These are phyloP conservation scores for Condylostylus longicornis DNA, from an alignment of 1,140 invertebrate species.

Conservation along the genomic window DNA sequence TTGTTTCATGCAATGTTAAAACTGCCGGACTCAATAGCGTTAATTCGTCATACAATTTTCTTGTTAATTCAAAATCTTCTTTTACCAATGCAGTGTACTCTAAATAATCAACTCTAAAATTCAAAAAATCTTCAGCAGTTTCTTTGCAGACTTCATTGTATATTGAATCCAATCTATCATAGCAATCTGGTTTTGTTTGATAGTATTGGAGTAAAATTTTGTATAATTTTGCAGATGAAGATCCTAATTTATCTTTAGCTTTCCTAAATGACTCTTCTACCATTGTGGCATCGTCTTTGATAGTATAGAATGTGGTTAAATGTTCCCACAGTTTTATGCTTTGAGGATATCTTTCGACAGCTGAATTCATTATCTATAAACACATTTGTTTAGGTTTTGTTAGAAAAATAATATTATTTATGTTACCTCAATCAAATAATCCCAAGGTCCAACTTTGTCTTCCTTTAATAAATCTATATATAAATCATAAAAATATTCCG, in stretches of 20 bases:
- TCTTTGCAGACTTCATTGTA: slow-evolving; percentile 17
- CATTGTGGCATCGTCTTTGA: slow-evolving; percentile 14
- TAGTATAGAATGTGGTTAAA: slow-evolving; percentile 16
- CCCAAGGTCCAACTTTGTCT: slow-evolving; percentile 11
- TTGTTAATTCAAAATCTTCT: slow-evolving; percentile 15
- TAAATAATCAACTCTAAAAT: slow-evolving; percentile 19
- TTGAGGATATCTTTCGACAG: slow-evolving; percentile 12
- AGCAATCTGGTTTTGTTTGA: slow-evolving; percentile 9
- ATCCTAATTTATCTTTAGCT: slow-evolving; percentile 12
- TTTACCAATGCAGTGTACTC: slow-evolving; percentile 18
- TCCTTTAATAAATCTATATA: slow-evolving; percentile 16
- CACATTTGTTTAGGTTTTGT: slow-evolving; percentile 15
- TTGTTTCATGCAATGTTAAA: slow-evolving; percentile 21
- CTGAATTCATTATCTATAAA: neutral
- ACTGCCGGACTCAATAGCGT: slow-evolving; percentile 20
- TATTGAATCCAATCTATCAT: slow-evolving; percentile 15
- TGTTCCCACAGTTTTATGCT: slow-evolving; percentile 17
- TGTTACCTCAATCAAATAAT: too few species aligned
- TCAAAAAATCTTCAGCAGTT: slow-evolving; percentile 15
- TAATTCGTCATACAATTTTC: slow-evolving; percentile 19
- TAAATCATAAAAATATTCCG: slow-evolving; percentile 16
- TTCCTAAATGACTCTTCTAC: slow-evolving; percentile 17
- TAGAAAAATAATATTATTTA: slow-evolving; percentile 11
- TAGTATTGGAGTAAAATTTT: slow-evolving; percentile 18
- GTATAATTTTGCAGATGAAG: slow-evolving; percentile 14